Conservation (phyloP, 2,797 vertebrate genomes). For the Eulemur mongoz region DNA sequence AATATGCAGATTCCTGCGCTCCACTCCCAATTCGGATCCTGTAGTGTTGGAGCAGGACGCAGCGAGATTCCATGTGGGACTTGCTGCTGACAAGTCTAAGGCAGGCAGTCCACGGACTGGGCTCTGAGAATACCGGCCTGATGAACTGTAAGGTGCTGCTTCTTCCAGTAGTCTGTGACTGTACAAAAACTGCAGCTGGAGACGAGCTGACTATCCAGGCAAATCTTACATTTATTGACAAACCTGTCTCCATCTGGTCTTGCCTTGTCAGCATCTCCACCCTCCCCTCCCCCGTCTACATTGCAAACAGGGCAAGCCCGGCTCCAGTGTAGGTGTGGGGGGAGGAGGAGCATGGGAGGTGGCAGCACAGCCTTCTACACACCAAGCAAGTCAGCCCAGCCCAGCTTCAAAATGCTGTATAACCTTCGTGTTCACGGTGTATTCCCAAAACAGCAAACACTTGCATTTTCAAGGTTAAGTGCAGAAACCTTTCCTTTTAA, state of each 20-base stretch:
- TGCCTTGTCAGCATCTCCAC: not conserved
- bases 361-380: not conserved
- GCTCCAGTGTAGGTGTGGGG: not conserved
- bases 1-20: not conserved
- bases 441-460: not conserved
- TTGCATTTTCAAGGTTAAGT: constrained; percentile 15
- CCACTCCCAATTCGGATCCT: not conserved
- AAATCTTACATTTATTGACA: not conserved
- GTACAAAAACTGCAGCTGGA: not conserved
- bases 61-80: not conserved
- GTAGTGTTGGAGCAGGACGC: not conserved
- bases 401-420: not conserved
- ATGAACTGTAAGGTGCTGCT: not conserved
- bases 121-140: not conserved
- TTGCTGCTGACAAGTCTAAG: not conserved
- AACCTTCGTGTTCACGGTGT: not conserved
- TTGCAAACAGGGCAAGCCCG: not conserved
- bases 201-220: not conserved
- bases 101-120: not conserved
- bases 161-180: not conserved
- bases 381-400: not conserved
- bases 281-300: not conserved
- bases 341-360: rapidly evolving
- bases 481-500: constrained; percentile 29
- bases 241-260: not conserved